Conservation (phyloP, 2,797 vertebrate genomes). For the Oreonectes daqikongensis region DNA sequence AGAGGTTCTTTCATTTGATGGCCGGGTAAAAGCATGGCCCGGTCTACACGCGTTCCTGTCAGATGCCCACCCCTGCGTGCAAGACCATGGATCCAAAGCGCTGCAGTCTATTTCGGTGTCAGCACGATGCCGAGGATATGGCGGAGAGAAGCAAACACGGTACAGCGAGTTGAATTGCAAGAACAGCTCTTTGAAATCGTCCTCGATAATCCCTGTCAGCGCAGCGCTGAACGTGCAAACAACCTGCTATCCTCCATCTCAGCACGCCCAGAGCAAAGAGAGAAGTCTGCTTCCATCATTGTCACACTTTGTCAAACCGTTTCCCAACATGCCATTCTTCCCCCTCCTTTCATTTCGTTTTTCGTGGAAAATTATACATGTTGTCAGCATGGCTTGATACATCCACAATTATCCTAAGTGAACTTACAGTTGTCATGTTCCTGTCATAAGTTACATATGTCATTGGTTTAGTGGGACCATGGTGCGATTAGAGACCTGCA, state of each 20-base stretch:
- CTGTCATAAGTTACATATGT: conserved; percentile 35
- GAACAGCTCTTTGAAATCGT: conserved; percentile 38
- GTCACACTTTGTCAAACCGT: conserved; percentile 52
- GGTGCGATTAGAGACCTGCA: conserved; percentile 18
- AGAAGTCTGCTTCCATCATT: conserved; percentile 41
- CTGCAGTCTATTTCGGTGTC: conserved; percentile 21
- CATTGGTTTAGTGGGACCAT: conserved; percentile 26
- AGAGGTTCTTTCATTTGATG: conserved; percentile 20
- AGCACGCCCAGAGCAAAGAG: conserved; percentile 31
- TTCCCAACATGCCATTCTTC: conserved; percentile 43
- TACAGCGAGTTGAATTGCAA: conserved; percentile 21
- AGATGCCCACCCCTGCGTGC: conserved; percentile 24
- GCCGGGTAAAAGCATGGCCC: conserved; percentile 7
- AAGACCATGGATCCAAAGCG: conserved; percentile 8
- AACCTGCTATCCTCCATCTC: conserved; percentile 45
- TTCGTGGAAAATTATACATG: conserved; percentile 17
- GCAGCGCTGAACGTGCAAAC: conserved; percentile 14
- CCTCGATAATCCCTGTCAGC: conserved; percentile 42
- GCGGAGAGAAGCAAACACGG: conserved; percentile 8
- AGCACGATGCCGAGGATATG: background rate
- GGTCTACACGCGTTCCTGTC: background rate
- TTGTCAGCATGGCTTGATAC: conserved; percentile 13
- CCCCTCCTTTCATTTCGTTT: conserved; percentile 19
- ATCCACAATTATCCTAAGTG: conserved; percentile 36
- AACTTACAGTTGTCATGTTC: conserved; percentile 42